These are phyloP conservation scores for Megaceryle maxima DNA, from an alignment of 2,113 vertebrate genomes.

Conservation along the genomic window DNA sequence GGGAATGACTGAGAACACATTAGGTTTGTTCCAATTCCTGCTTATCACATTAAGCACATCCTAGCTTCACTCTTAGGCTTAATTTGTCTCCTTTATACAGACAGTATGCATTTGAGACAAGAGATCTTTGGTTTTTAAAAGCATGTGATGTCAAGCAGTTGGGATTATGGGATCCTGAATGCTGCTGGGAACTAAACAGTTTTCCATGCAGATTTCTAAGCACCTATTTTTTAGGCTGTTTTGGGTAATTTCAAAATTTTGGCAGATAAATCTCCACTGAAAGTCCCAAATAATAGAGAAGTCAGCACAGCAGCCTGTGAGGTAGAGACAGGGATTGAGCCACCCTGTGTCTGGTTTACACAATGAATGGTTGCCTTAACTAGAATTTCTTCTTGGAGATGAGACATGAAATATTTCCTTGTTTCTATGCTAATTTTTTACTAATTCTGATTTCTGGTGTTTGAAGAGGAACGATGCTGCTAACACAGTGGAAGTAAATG, in stretches of 20 bases:
- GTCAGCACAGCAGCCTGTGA: neutral
- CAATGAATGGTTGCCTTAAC: rapidly evolving
- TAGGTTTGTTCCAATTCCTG: neutral
- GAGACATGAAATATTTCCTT: neutral
- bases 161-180: neutral
- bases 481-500: neutral
- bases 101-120: neutral
- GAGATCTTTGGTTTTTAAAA: neutral
- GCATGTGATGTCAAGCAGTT: neutral
- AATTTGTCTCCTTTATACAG: neutral
- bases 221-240: neutral
- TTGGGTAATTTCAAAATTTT: neutral
- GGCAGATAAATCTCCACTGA: neutral
- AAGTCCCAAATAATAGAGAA: neutral
- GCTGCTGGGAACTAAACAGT: neutral
- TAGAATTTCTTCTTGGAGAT: neutral
- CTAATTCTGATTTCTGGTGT: neutral
- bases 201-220: neutral
- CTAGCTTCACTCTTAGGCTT: neutral
- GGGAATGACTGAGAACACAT: neutral
- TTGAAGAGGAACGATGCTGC: neutral
- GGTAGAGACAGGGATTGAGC: neutral
- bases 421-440: neutral
- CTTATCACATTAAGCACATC: neutral
- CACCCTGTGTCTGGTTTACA: neutral